These are phyloP conservation scores for Homalodisca vitripennis DNA, from an alignment of 1,140 invertebrate genomes.

Conservation along the genomic window DNA sequence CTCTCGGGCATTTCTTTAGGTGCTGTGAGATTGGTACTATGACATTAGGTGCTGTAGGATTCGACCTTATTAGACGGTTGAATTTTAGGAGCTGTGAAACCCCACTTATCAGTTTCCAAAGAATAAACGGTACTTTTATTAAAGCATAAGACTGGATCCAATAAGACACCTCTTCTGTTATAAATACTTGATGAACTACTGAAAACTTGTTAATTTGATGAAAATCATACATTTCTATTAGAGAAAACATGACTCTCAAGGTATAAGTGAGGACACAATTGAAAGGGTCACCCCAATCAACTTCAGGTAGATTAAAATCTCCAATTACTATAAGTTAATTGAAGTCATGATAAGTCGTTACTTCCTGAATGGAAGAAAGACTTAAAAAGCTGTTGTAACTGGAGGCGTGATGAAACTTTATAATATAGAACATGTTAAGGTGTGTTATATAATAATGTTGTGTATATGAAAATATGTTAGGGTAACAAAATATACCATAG, in stretches of 20 bases:
- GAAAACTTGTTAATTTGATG: conserved; percentile 9
- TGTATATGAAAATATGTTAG: too few species aligned
- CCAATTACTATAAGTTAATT: not conserved
- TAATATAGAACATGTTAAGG: too few species aligned
- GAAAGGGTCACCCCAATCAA: not conserved
- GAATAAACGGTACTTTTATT: not conserved
- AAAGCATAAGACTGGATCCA: not conserved
- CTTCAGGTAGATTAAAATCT: not conserved
- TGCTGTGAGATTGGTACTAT: too few species aligned
- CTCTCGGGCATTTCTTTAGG: too few species aligned
- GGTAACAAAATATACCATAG: too few species aligned
- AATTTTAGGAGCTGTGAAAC: too few species aligned
- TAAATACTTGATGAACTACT: too few species aligned
- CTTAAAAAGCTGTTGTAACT: not conserved
- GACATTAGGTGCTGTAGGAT: too few species aligned
- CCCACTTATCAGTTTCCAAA: not conserved
- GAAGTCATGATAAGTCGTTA: not conserved
- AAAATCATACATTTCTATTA: not conserved
- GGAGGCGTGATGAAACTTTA: not conserved
- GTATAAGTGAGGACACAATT: not conserved
- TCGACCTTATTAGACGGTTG: too few species aligned
- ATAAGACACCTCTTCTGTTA: conserved; percentile 25
- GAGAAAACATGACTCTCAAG: not conserved
- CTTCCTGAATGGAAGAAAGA: not conserved
- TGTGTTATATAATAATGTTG: too few species aligned